phyloP scores from a whole-genome alignment of 1,140 invertebrate genomes.

The Zophobas morio region DNA sequence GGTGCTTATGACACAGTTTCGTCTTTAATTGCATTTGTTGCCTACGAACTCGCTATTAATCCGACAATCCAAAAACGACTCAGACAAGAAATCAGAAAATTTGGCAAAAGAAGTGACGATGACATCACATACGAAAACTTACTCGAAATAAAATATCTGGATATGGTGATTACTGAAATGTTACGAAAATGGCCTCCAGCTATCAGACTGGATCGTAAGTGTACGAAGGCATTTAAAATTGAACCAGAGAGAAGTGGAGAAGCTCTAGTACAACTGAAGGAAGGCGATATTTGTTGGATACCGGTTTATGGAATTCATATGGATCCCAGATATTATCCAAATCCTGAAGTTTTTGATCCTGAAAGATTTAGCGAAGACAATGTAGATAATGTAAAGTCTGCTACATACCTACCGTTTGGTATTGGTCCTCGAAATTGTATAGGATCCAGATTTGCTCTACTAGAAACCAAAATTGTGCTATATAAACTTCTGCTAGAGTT shows the following conservation, averaged over 20 bases:
- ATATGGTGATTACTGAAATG: conserved; percentile 53
- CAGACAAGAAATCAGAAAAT: conserved; percentile 61
- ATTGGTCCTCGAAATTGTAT: conserved; percentile 72
- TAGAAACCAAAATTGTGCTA: conserved; percentile 54
- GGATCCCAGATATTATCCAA: conserved; percentile 69
- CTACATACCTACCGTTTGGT: conserved; percentile 63
- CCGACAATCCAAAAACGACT: conserved; percentile 69
- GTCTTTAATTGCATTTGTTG: conserved; percentile 59
- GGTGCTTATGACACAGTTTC: conserved; percentile 67
- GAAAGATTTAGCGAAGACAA: conserved; percentile 64
- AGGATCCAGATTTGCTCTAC: conserved; percentile 61
- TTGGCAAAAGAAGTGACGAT: neutral
- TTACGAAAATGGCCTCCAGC: conserved; percentile 32
- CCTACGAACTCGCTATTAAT: conserved; percentile 70
- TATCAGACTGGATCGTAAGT: conserved; percentile 1
- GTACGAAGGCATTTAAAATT: conserved; percentile 17
- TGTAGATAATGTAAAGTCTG: conserved; percentile 50
- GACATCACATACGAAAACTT: conserved; percentile 52
- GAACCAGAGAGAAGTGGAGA: conserved; percentile 25
- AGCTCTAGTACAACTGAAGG: conserved; percentile 13
- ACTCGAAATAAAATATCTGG: conserved; percentile 53
- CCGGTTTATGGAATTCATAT: conserved; percentile 57
- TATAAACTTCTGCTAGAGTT: conserved; percentile 54
- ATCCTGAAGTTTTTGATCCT: conserved; percentile 70
- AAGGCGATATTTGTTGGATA: conserved; percentile 38